Evolutionary conservation across 2,888 invertebrate genomes (phyloP).

Genomic region (Syritta pipiens): DNA sequence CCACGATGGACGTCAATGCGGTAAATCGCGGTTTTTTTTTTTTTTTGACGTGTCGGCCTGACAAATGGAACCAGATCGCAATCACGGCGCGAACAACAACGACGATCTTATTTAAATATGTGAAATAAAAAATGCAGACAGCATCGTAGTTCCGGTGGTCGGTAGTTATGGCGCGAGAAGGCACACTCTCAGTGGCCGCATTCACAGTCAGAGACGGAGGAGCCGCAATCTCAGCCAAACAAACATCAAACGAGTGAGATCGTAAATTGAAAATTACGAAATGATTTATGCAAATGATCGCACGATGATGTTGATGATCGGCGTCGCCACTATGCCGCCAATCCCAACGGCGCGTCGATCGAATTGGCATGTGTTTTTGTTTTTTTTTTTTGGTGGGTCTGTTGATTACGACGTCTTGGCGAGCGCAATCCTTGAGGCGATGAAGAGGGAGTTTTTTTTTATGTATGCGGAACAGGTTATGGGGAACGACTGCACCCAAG

Average conservation of each 20-base stretch:
- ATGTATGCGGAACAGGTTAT: constrained; percentile 33
- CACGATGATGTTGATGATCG: constrained; percentile 28
- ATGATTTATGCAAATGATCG: constrained; percentile 63
- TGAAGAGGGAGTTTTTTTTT: not conserved
- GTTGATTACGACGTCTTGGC: too few relatives aligned
- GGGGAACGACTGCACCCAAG: constrained; percentile 14
- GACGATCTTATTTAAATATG: constrained; percentile 40
- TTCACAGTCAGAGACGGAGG: too few relatives aligned
- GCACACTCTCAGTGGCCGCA: too few relatives aligned
- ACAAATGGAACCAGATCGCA: constrained; percentile 48
- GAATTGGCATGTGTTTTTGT: too few relatives aligned
- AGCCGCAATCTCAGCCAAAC: not conserved
- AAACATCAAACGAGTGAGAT: constrained; percentile 45
- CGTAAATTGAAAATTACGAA: constrained; percentile 62
- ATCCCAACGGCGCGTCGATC: constrained; percentile 25
- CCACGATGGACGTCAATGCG: too few relatives aligned
- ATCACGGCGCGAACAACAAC: too few relatives aligned
- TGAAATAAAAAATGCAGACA: constrained; percentile 64
- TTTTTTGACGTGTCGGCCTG: too few relatives aligned
- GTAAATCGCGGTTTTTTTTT: too few relatives aligned
- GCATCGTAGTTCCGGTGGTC: constrained; percentile 65
- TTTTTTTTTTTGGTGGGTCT: too few relatives aligned
- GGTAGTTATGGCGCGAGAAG: constrained; percentile 30
- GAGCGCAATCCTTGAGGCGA: constrained; percentile 17
- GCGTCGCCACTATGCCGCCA: constrained; percentile 39